Conservation (phyloP, 2,888 invertebrate genomes). For the Bimastos eiseni region DNA sequence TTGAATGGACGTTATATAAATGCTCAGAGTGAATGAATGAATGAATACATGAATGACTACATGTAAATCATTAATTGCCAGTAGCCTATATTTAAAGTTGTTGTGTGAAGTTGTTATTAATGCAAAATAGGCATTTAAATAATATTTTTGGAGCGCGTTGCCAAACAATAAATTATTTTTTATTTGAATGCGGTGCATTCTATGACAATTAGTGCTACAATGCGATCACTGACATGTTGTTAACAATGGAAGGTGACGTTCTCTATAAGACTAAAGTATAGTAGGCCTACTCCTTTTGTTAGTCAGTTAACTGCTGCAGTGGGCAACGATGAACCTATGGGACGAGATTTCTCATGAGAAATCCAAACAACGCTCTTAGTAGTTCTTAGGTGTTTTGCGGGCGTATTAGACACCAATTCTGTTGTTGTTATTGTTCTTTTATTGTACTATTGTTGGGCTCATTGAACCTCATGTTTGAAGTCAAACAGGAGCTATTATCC, state of each 20-base stretch:
- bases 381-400: neutral
- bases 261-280: no score
- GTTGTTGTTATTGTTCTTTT: neutral
- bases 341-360: neutral
- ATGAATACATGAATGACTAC: no score
- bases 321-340: neutral
- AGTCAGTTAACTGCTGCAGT: neutral
- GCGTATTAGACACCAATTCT: neutral
- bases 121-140: no score
- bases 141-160: neutral
- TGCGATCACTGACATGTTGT: neutral
- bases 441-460: neutral
- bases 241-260: neutral
- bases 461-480: neutral
- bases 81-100: no score
- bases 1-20: no score
- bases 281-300: neutral
- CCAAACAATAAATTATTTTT: neutral
- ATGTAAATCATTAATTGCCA: no score
- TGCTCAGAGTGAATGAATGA: no score
- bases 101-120: no score
- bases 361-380: neutral
- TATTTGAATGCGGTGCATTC: neutral
- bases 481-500: no score
- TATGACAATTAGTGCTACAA: neutral